Evolutionary conservation across 2,797 vertebrate genomes (phyloP).

Genomic region (Meriones psammophilus): DNA sequence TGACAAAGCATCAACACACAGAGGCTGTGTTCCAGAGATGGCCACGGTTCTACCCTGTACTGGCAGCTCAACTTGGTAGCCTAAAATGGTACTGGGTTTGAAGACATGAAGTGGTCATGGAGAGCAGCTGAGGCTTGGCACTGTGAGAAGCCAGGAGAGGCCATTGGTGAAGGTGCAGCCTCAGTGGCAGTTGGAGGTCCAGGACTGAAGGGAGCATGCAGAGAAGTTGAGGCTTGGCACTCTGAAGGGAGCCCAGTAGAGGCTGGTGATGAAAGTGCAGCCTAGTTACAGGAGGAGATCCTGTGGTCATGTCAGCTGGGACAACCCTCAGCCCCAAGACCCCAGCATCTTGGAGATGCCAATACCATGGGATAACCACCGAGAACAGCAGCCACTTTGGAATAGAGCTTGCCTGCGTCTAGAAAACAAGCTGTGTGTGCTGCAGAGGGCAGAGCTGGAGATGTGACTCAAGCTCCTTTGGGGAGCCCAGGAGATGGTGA

Average conservation of each 20-base stretch:
- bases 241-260: neutral
- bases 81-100: neutral
- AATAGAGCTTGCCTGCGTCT: neutral
- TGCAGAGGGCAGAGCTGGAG: neutral
- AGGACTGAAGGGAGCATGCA: neutral
- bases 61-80: neutral
- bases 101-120: neutral
- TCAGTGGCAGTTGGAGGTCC: neutral
- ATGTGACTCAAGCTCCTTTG: neutral
- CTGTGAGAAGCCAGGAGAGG: neutral
- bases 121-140: neutral
- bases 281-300: neutral
- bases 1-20: neutral
- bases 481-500: neutral
- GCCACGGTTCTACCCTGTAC: neutral
- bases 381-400: neutral
- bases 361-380: neutral
- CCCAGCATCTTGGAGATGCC: neutral
- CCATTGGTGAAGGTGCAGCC: neutral
- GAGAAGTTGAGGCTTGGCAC: neutral
- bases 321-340: too few species aligned
- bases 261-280: neutral
- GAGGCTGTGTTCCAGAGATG: neutral
- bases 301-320: too few species aligned
- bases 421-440: neutral